phyloP scores from a whole-genome alignment of 53 echinoderm and acorn worm genomes.

The Holothuria scabra region DNA sequence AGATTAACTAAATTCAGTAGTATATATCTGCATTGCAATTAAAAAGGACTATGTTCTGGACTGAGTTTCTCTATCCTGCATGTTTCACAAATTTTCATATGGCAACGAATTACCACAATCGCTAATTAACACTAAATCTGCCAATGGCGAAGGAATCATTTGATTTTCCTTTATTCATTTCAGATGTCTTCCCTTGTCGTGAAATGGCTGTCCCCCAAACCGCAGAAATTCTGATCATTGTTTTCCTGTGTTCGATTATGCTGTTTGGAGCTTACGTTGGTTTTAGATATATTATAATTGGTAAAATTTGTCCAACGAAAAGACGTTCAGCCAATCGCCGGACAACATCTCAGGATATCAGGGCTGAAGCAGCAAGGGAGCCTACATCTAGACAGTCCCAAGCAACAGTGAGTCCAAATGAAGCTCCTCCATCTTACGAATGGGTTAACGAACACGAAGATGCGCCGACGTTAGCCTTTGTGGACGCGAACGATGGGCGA shows the following conservation, averaged over 20 bases:
- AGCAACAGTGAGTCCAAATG: neutral
- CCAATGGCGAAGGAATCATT: no score
- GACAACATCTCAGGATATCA: neutral
- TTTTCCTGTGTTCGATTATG: conserved; percentile 12
- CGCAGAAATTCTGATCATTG: neutral
- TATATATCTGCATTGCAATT: no score
- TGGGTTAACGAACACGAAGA: conserved; percentile 34
- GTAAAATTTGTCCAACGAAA: conserved; percentile 39
- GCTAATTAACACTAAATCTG: no score
- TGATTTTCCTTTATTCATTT: no score
- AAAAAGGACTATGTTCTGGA: no score
- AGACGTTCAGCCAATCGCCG: neutral
- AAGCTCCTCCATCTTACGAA: conserved; percentile 38
- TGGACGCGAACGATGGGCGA: conserved; percentile 6
- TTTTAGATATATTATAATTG: conserved; percentile 29
- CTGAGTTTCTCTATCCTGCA: no score
- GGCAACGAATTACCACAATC: no score
- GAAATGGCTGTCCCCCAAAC: neutral
- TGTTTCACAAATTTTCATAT: no score
- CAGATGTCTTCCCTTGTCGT: neutral
- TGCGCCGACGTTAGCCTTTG: conserved; percentile 14
- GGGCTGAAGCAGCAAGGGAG: no score
- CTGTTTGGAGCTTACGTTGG: conserved; percentile 16
- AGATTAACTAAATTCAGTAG: no score
- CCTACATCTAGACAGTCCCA: neutral